Base-by-base conservation (phyloP, 2,888 invertebrate genomes). In the Brachynemurus nebulosus region DNA sequence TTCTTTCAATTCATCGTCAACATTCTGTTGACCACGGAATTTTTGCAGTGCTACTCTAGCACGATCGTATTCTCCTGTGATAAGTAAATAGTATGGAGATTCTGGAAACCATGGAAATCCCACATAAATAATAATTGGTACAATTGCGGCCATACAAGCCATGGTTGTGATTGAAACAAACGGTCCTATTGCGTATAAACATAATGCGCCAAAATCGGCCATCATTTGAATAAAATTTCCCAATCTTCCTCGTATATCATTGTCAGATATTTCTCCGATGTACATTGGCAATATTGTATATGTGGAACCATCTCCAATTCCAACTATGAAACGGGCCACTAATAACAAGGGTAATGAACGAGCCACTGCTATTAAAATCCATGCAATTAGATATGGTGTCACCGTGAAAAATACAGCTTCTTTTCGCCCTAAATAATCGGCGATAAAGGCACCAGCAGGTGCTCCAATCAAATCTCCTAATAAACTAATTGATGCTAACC, bases 31-130 rank as follows among this genome's bases (percentile, higher is more conserved):
- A 35, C 72, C 73, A 47, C 81, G 66, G 37, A 83, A 60, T 57
- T 68, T 70, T 51, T 67, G 64, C 46, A 83, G 65, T n/a, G 78
- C 68, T 35, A 60, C 53, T 16, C 63, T 57, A 1, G 76, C 76
- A 16, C 66, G 65, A 2, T 60, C 55, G 45, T 65, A 64, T 12
- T 61, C 58, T 6, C 60, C 59, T 38, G 61, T 64, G 27, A 66
- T 63, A 23, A 69, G 58, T 47, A 64, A 58, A 50, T 63, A 70
- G 42, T 72, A 67, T 0, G 77, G 77, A 1, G 74, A 71, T 64
- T 83, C 82, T 12, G 82, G 82, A 58, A 80, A 67, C 56, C 72
- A 72, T 25, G 72, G 60, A 58, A 78, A 74, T 8, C 69, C 63
- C 12, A 72, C 45, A 36, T 77, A 63, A 54, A 77, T 74, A 36